These are phyloP conservation scores for Acarapis woodi DNA, from an alignment of 1,140 invertebrate species.

Conservation along the genomic window DNA sequence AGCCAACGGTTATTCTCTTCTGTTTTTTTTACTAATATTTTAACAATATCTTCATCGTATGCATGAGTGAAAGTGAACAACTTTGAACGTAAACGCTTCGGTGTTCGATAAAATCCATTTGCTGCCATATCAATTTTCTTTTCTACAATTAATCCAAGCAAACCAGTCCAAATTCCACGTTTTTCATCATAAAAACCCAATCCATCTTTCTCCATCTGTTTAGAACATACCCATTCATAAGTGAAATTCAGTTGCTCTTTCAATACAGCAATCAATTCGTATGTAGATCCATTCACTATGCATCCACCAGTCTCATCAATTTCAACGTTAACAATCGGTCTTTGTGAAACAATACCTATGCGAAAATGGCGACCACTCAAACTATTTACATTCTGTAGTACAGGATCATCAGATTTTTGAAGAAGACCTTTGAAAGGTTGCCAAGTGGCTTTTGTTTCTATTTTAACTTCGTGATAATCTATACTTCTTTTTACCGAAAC, in stretches of 20 bases:
- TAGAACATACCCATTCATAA: conserved; percentile 10
- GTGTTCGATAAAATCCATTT: conserved; percentile 34
- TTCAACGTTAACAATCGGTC: conserved; percentile 11
- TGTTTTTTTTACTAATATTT: conserved; percentile 37
- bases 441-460: conserved; percentile 9
- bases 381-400: conserved; percentile 9
- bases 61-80: conserved; percentile 37
- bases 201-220: conserved; percentile 9
- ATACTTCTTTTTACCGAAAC: neutral
- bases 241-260: conserved; percentile 49
- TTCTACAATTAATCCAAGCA: conserved; percentile 15
- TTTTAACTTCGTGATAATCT: conserved; percentile 1
- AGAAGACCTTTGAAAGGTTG: conserved; percentile 10
- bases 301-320: conserved; percentile 3
- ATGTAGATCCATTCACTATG: conserved; percentile 8
- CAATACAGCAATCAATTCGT: conserved; percentile 47
- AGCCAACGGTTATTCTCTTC: conserved; percentile 33
- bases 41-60: conserved; percentile 41
- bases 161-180: conserved; percentile 15
- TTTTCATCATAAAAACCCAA: neutral
- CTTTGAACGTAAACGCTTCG: conserved; percentile 26
- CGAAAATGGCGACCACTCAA: conserved; percentile 10
- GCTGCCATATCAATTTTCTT: conserved; percentile 33
- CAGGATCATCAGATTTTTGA: conserved; percentile 1
- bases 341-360: conserved; percentile 12